These are phyloP conservation scores for Panopea generosa DNA, from an alignment of 2,888 invertebrate species.

Conservation along the genomic window DNA sequence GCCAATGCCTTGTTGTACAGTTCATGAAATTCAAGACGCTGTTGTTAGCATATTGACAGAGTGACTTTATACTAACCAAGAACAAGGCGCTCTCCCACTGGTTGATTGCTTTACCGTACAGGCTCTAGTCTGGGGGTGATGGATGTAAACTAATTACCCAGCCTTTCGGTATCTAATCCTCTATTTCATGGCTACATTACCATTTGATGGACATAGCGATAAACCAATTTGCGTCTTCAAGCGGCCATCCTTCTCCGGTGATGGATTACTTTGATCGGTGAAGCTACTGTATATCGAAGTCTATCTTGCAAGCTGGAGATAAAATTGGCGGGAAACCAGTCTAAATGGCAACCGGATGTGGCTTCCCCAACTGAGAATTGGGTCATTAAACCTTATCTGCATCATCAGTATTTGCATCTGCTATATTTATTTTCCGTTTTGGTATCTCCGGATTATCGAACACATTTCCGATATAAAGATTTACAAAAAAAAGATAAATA, in stretches of 20 bases:
- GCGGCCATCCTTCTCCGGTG: constrained; percentile 33
- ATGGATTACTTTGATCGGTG: constrained; percentile 57
- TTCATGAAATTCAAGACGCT: too few species aligned
- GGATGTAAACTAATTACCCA: constrained; percentile 24
- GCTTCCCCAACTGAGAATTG: constrained; percentile 19
- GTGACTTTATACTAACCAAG: too few species aligned
- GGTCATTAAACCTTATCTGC: constrained; percentile 29
- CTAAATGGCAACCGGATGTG: constrained; percentile 45
- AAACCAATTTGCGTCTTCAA: constrained; percentile 47
- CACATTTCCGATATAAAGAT: too few species aligned
- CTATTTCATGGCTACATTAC: constrained; percentile 32
- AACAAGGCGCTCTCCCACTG: too few species aligned
- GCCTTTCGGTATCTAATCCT: not conserved
- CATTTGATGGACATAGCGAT: constrained; percentile 46
- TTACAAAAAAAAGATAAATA: too few species aligned
- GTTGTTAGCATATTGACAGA: too few species aligned
- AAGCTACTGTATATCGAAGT: constrained; percentile 51
- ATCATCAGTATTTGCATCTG: too few species aligned
- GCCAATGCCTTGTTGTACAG: too few species aligned
- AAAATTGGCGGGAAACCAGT: constrained; percentile 47
- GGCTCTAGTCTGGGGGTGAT: constrained; percentile 7
- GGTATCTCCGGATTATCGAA: too few species aligned
- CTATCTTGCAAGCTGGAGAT: constrained; percentile 30
- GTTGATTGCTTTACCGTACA: not conserved
- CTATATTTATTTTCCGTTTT: too few species aligned